Evolutionary conservation across 2,888 invertebrate genomes (phyloP), one percentile per base, ranked within the genome.

Genomic region (Trichopria drosophilae): DNA sequence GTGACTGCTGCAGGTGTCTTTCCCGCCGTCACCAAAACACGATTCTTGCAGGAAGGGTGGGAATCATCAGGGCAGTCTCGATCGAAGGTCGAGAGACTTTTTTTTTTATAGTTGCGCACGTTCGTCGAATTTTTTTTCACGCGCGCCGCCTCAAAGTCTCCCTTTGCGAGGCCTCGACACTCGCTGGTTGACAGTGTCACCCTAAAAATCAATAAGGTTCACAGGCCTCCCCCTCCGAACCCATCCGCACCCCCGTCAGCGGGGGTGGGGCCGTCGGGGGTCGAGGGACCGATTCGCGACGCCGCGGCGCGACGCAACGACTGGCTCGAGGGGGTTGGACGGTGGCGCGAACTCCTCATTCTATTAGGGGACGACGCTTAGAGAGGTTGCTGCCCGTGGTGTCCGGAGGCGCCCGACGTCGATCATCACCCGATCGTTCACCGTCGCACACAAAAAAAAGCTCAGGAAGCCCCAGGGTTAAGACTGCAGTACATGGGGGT

Each of bases 201-300:
- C 81, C 81, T 80, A 81, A 82, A 82, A 82, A 82, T 82, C 82
- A 82, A 82, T 82, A 82, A 80, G 78, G 78, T 77, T 78, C 76
- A 75, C 77, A 75, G 72, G 72, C 72, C 72, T 76, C 74, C 73
- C 75, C 71, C 70, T 69, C 73, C 66, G 36, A 50, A 44, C 57
- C 66, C 45, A 37, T 31, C 45, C 52, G 47, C 34, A 42, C 37
- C 42, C 47, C 53, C 51, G 12, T 18, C 10, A 29, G 53, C 65
- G 64, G 63, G 66, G 62, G 60, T 59, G 59, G 57, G 58, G 57
- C 48, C 49, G 19, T 49, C 55, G 61, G 58, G 61, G 66, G 59
- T 58, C 56, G 60, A 52, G 45, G 59, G 50, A 49, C 54, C 58
- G 58, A 34, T 51, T 55, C 60, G 64, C 59, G 65, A 67, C 61